Conservation (phyloP, 1,140 invertebrate genomes). For the Rhopalosiphum padi region DNA sequence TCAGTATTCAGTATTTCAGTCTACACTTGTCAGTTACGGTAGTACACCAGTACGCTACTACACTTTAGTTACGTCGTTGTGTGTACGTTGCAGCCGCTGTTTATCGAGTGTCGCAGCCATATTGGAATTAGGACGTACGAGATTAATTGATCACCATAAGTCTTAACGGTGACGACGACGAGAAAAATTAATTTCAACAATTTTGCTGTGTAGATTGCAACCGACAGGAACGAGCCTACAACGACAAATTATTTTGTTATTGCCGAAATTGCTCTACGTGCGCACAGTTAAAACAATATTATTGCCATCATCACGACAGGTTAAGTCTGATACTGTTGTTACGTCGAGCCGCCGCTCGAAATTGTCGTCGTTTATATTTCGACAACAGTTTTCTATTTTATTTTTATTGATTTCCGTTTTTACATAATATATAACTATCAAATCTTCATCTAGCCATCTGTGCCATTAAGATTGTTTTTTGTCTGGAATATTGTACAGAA, state of each 20-base stretch:
- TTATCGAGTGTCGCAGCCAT: not conserved
- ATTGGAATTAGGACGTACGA: not conserved
- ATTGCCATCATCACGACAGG: not conserved
- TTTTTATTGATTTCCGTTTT: not conserved
- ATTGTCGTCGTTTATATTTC: not conserved
- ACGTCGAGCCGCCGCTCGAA: not conserved
- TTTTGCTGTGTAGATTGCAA: not conserved
- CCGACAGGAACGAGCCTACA: not conserved
- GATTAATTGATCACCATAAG: not conserved
- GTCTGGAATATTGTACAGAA: not conserved
- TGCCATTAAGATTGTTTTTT: not conserved
- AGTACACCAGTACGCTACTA: not conserved
- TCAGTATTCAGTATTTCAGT: no score
- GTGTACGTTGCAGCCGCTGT: not conserved
- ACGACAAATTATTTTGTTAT: not conserved
- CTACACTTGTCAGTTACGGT: not conserved
- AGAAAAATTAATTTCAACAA: not conserved
- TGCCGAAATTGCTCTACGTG: not conserved
- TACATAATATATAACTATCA: not conserved
- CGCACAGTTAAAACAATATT: not conserved
- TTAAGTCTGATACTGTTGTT: not conserved
- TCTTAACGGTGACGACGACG: not conserved
- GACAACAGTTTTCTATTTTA: not conserved
- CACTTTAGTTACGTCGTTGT: not conserved
- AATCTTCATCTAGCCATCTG: not conserved